Evolutionary conservation across 2,888 invertebrate species (phyloP).

Genomic region (Caenorhabditis sp.): DNA sequence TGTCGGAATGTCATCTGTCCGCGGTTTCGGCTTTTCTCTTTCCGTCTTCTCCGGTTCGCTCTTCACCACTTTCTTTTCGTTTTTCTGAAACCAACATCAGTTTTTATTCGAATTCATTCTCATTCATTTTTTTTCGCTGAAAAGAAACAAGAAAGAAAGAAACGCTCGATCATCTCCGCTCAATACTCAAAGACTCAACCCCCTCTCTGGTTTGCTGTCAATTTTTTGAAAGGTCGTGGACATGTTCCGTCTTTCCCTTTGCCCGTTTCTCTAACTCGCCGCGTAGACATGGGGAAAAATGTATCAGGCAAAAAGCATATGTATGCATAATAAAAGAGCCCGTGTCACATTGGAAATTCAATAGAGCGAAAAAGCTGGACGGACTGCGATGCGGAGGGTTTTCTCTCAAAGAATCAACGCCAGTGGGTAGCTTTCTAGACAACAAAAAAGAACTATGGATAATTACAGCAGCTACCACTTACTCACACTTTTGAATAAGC

Average conservation of each 20-base stretch:
- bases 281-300: slow-evolving; percentile 46
- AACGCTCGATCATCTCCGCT: slow-evolving; percentile 10
- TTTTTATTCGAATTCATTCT: neutral
- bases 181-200: neutral
- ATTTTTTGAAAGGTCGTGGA: slow-evolving; percentile 15
- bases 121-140: neutral
- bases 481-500: slow-evolving; percentile 62
- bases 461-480: slow-evolving; percentile 10
- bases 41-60: slow-evolving; percentile 26
- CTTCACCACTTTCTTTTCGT: slow-evolving; percentile 50
- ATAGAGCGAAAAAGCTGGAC: slow-evolving; percentile 57
- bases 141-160: slow-evolving; percentile 1
- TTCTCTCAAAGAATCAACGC: slow-evolving; percentile 26
- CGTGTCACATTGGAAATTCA: slow-evolving; percentile 63
- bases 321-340: slow-evolving; percentile 61
- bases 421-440: neutral
- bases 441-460: neutral
- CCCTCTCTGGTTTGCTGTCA: neutral
- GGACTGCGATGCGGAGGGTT: slow-evolving; percentile 20
- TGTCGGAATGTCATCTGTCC: slow-evolving; percentile 50
- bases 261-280: neutral
- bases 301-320: slow-evolving; percentile 60
- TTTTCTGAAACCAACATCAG: slow-evolving; percentile 42
- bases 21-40: slow-evolving; percentile 31
- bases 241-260: slow-evolving; percentile 9